Conservation (phyloP, 2,113 vertebrate genomes). For the Crotalus tigris region DNA sequence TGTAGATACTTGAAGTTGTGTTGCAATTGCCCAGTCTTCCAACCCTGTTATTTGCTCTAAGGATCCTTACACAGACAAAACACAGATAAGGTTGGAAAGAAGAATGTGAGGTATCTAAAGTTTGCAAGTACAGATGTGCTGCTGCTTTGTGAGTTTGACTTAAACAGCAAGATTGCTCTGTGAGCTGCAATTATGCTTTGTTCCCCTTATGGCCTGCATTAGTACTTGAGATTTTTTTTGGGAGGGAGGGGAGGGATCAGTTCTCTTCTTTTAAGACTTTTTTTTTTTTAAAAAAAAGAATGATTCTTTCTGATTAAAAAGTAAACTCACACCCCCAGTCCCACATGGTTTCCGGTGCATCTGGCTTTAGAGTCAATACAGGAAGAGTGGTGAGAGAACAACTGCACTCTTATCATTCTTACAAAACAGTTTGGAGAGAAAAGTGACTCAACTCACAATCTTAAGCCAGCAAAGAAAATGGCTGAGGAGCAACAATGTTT, state of each 20-base stretch:
- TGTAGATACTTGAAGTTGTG: constrained; percentile 21
- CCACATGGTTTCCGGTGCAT: constrained; percentile 51
- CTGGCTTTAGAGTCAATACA: constrained; percentile 59
- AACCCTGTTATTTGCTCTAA: constrained; percentile 16
- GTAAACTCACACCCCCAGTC: constrained; percentile 29
- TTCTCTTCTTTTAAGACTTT: neutral
- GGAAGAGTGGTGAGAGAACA: constrained; percentile 4
- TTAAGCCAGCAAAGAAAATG: constrained; percentile 41
- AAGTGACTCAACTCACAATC: neutral
- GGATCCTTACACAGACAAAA: constrained; percentile 21
- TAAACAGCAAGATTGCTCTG: neutral
- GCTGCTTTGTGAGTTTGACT: constrained; percentile 10
- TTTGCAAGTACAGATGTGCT: neutral
- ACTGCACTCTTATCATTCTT: neutral
- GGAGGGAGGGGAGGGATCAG: neutral
- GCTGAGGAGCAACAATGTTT: constrained; percentile 51
- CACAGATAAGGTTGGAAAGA: constrained; percentile 12
- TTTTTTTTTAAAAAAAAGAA: neutral
- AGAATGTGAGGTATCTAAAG: neutral
- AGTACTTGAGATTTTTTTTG: neutral
- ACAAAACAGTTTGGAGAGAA: neutral
- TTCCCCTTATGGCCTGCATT: neutral
- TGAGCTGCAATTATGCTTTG: fast-evolving
- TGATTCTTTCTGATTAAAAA: constrained; percentile 12
- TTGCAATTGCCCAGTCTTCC: constrained; percentile 14